Evolutionary conservation across 2,113 vertebrate species (phyloP).

Genomic region (Tiliqua scincoides): DNA sequence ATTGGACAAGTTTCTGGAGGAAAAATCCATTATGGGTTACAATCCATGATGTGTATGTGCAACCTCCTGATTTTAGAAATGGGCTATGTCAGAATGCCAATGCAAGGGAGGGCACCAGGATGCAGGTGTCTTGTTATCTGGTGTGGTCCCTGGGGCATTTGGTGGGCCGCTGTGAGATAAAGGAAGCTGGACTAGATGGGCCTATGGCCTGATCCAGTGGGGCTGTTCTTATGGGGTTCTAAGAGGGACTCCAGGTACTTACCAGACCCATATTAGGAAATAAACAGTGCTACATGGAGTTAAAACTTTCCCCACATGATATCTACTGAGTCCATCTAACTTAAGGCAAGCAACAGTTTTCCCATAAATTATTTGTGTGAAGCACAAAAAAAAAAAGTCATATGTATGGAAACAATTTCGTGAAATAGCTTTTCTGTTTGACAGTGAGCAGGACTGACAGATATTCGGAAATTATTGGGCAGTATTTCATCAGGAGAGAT

Average conservation of each 20-base stretch:
- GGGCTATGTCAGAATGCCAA: no score
- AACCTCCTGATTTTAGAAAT: no score
- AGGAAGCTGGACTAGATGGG: no score
- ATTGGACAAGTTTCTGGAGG: no score
- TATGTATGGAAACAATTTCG: accelerated
- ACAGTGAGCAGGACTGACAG: not conserved
- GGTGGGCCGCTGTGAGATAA: no score
- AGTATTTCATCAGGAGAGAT: not conserved
- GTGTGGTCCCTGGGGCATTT: no score
- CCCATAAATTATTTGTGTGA: not conserved
- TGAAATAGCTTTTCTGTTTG: not conserved
- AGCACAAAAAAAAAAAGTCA: not conserved
- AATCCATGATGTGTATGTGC: no score
- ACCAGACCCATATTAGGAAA: slow-evolving; percentile 14
- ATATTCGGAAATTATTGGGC: not conserved
- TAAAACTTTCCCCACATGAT: not conserved
- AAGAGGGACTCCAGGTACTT: not conserved
- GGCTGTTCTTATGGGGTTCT: not conserved
- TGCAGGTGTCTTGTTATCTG: no score
- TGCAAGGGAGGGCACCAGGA: no score
- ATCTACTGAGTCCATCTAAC: not conserved
- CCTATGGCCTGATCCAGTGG: no score
- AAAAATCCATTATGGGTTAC: no score
- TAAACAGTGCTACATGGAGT: not conserved
- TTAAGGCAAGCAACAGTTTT: not conserved